Percentiles rank a stretch among this genome's conserved stretches.
Evolutionary conservation across 2,797 vertebrate species (phyloP).

Genomic region (Lindbergichthys nudifrons): DNA sequence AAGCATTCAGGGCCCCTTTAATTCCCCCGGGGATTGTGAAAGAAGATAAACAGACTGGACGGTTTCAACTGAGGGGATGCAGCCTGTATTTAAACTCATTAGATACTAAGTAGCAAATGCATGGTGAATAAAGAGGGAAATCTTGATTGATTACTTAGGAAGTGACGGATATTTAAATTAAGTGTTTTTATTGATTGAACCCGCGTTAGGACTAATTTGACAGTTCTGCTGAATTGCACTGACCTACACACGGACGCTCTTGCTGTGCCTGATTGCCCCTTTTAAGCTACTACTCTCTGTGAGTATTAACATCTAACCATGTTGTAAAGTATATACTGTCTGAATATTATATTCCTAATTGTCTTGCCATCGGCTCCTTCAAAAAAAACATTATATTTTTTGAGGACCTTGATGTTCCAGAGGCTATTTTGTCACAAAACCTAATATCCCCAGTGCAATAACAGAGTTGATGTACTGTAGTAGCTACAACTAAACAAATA

Average conservation of each 20-base stretch:
- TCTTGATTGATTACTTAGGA: conserved; percentile 18
- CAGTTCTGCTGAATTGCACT: conserved; percentile 19
- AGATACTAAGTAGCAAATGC: conserved; percentile 19
- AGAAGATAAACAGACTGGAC: conserved; percentile 10
- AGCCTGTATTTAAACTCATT: conserved; percentile 28
- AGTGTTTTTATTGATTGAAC: conserved; percentile 23
- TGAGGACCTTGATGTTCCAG: conserved; percentile 19
- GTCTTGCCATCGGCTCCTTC: conserved; percentile 12
- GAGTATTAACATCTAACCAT: conserved; percentile 7
- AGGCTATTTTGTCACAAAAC: conserved; percentile 45
- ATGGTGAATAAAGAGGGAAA: neutral
- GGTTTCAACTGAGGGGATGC: conserved; percentile 12
- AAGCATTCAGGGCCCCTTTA: no score
- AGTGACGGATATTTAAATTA: conserved; percentile 35
- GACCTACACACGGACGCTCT: neutral
- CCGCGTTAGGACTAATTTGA: conserved; percentile 4
- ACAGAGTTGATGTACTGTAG: conserved; percentile 59
- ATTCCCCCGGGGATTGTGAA: neutral
- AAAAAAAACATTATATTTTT: neutral
- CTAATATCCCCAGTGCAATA: conserved; percentile 35
- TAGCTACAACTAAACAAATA: conserved; percentile 55
- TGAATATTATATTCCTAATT: conserved; percentile 32
- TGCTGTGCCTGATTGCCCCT: neutral
- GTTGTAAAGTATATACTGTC: conserved; percentile 1
- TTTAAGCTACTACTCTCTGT: neutral